These are phyloP conservation scores for Penaeus chinensis DNA, from an alignment of 1,140 invertebrate genomes.

Conservation along the genomic window DNA sequence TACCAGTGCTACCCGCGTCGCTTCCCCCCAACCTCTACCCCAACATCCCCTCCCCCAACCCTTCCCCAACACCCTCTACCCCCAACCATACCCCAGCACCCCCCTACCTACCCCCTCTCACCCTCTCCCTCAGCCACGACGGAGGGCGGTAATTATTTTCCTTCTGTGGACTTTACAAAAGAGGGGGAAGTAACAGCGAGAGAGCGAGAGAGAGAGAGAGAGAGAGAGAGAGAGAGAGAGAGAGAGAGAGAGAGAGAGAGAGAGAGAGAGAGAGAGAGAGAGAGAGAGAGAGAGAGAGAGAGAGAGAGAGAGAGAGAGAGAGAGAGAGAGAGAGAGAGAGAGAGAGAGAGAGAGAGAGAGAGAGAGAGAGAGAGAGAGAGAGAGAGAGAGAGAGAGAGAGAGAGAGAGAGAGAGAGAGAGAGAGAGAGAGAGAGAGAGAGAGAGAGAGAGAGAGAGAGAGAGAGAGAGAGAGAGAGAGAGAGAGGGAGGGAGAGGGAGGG, in stretches of 20 bases:
- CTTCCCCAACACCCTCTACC: too few relatives aligned
- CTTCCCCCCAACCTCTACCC: too few relatives aligned
- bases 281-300: background rate
- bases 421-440: background rate
- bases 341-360: background rate
- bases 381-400: constrained; percentile 5
- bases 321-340: background rate
- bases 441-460: background rate
- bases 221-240: background rate
- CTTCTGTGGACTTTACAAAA: background rate
- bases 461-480: background rate
- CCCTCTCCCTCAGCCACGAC: too few relatives aligned
- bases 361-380: background rate
- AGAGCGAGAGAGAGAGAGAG: constrained; percentile 5
- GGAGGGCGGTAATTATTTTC: too few relatives aligned
- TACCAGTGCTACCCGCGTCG: too few relatives aligned
- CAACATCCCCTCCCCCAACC: too few relatives aligned
- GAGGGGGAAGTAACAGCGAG: background rate
- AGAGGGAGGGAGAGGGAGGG: background rate
- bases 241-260: background rate
- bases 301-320: background rate
- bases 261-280: background rate
- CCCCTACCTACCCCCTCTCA: too few relatives aligned
- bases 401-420: background rate
- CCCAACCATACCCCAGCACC: too few relatives aligned